Evolutionary conservation across 2,888 invertebrate species (phyloP), one percentile per base, ranked within the genome.

Genomic region (Aleiodes alternator): DNA sequence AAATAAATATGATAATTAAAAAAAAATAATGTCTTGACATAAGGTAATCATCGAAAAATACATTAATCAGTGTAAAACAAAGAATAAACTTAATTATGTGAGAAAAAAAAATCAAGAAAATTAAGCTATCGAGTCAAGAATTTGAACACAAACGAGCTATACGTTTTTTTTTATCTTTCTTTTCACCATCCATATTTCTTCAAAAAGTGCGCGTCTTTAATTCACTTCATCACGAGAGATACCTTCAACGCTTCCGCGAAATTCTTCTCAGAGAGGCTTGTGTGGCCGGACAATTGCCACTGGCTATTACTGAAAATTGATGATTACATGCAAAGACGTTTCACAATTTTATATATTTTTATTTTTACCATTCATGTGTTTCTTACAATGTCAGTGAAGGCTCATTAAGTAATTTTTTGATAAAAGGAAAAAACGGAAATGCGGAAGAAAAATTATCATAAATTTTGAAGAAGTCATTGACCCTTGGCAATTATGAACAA

Each of bases 201-300:
- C 43, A 11, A 64, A 38, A 64, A 2, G 43, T 23, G 12, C 43
- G 43, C 64, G 48, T 64, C 64, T 64, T 64, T 64, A 64, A 64
- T 64, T 64, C 64, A 64, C 48, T 64, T 64, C 64, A 64, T 64
- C 64, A 64, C 64, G 64, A 64, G 43, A 64, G 43, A 64, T 64
- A 64, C 48, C 43, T 48, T 64, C 48, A 64, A 64, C 64, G 64
- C 64, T 64, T 64, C 64, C 48, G 64, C 64, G 64, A 64, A 64
- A 64, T 64, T 64, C 64, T 48, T 43, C 43, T 43, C 43, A 34
- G 1, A 16, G 14, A 64, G 38, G 64, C 64, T 48, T 64, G 64
- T 64, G 64, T 64, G 64, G 64, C 64, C 64, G 48, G 64, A 64
- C 64, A 64, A 64, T 64, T 64, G 64, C 64, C 64, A 48, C 43